These are phyloP conservation scores for Pocillopora meandrina DNA, from an alignment of 92 coral and sea anemone species.

Conservation along the genomic window DNA sequence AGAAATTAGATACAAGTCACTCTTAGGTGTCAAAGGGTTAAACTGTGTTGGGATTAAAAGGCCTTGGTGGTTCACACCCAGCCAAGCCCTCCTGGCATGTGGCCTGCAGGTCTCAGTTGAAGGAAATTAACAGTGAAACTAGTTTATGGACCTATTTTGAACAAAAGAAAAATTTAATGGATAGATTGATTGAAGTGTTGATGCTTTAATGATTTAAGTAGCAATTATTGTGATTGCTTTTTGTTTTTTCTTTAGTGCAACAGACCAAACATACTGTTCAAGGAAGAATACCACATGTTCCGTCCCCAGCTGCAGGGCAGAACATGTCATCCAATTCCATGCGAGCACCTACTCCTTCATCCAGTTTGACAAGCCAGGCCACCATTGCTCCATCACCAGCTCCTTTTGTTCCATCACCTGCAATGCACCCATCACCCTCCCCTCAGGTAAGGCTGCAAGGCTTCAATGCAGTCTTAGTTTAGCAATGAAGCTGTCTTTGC, in stretches of 20 bases:
- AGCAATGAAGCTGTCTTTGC: no score
- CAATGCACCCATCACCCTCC: conserved; percentile 68
- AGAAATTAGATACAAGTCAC: no score
- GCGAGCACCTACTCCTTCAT: conserved; percentile 65
- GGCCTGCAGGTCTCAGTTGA: no score
- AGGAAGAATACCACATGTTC: conserved; percentile 57
- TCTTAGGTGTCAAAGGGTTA: no score
- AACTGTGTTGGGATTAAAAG: no score
- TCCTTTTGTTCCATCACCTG: conserved; percentile 85
- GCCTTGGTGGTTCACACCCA: no score
- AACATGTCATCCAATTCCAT: conserved; percentile 41
- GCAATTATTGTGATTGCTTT: background rate
- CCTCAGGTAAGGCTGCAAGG: background rate
- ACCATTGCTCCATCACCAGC: conserved; percentile 91
- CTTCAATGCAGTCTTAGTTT: no score
- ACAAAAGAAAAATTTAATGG: no score
- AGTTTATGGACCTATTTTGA: no score
- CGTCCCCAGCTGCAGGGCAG: conserved; percentile 54
- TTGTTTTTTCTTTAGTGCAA: conserved; percentile 30
- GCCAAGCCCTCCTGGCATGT: no score
- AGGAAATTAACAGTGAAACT: no score
- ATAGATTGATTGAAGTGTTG: no score
- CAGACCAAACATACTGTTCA: conserved; percentile 53
- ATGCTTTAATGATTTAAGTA: background rate
- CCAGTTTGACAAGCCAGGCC: conserved; percentile 70